Percentiles rank a stretch among this genome's conserved stretches.
These are phyloP conservation scores for Acipenser ruthenus DNA, from an alignment of 2,797 vertebrate genomes.

Conservation along the genomic window DNA sequence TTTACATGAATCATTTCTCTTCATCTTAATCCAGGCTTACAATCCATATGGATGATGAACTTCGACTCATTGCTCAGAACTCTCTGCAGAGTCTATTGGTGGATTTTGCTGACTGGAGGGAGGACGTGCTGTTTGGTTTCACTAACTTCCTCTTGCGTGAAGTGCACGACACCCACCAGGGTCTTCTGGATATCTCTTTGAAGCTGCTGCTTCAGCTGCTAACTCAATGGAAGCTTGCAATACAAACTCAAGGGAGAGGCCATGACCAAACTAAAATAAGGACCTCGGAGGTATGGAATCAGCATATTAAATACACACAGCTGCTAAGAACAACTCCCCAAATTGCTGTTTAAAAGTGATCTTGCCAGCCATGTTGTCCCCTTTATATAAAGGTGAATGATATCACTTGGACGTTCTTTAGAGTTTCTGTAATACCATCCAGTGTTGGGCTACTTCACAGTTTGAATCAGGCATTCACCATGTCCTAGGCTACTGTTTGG, in stretches of 20 bases:
- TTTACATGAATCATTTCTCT: neutral
- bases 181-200: conserved; percentile 88
- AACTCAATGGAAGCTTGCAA: conserved; percentile 89
- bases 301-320: too few relatives aligned
- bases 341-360: too few relatives aligned
- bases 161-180: conserved; percentile 89
- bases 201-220: conserved; percentile 92
- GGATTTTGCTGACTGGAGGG: conserved; percentile 95
- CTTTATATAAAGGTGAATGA: too few relatives aligned
- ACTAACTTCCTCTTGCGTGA: conserved; percentile 92
- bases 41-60: conserved; percentile 97
- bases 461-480: too few relatives aligned
- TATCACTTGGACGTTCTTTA: too few relatives aligned
- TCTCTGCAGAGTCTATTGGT: conserved; percentile 92
- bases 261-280: conserved; percentile 51
- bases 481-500: too few relatives aligned
- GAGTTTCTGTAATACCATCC: too few relatives aligned
- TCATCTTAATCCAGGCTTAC: conserved; percentile 67
- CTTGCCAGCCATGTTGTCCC: too few relatives aligned
- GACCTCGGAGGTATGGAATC: conserved; percentile 51
- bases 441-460: too few relatives aligned
- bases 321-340: too few relatives aligned
- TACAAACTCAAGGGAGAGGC: conserved; percentile 68
- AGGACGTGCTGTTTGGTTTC: conserved; percentile 93
- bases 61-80: conserved; percentile 93